These are phyloP conservation scores for Campodea augens DNA, from an alignment of 1,140 invertebrate species.

Conservation along the genomic window DNA sequence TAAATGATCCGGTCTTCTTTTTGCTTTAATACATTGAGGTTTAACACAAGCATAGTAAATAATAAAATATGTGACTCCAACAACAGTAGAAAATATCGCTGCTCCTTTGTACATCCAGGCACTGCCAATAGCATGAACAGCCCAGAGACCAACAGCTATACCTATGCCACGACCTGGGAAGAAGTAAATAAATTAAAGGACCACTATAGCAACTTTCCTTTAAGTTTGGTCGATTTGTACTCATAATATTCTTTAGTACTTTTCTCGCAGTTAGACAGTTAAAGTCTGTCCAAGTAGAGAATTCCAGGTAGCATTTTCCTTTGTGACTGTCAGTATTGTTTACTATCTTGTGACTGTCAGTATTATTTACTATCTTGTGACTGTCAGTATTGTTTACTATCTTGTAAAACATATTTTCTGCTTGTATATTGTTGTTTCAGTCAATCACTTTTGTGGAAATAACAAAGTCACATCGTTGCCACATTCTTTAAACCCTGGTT, in stretches of 20 bases:
- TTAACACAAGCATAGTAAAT: slow-evolving; percentile 48
- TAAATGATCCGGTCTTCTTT: slow-evolving; percentile 13
- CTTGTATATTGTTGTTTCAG: too few species aligned
- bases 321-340: too few species aligned
- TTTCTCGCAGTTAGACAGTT: too few species aligned
- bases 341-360: background rate
- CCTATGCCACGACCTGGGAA: slow-evolving; percentile 39
- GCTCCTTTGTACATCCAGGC: slow-evolving; percentile 30
- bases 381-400: too few species aligned
- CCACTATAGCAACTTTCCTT: too few species aligned
- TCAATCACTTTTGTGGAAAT: too few species aligned
- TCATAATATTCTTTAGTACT: too few species aligned
- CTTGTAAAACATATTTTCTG: too few species aligned
- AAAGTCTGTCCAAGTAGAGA: too few species aligned
- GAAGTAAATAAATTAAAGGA: background rate
- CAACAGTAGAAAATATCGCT: slow-evolving; percentile 36
- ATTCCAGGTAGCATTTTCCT: too few species aligned
- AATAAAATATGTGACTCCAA: slow-evolving; percentile 41
- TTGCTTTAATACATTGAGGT: slow-evolving; percentile 42
- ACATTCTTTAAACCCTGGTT: too few species aligned
- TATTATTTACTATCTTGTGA: slow-evolving; percentile 2
- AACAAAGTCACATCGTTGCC: background rate
- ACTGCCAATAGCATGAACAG: slow-evolving; percentile 22
- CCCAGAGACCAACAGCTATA: slow-evolving; percentile 35
- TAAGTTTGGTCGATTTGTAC: too few species aligned